Evolutionary conservation across 35 echinoderm and acorn worm species (phyloP), one percentile per base, ranked within the genome.

Genomic region (Patiria miniata): DNA sequence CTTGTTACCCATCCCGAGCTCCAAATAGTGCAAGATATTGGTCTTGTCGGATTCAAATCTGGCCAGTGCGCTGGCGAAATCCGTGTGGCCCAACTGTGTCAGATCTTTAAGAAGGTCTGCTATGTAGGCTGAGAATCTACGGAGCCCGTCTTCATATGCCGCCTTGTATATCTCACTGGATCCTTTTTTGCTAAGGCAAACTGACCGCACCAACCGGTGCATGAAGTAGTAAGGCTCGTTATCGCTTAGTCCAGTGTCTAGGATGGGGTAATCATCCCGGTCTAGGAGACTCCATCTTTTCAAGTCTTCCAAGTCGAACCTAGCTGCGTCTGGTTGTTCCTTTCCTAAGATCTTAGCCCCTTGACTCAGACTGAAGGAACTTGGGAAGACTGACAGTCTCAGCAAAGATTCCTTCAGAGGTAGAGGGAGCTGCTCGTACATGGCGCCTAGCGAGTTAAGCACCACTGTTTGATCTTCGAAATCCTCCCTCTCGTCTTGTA

Each of bases 141-240:
- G 52, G 16, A 90, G 23, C 0, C 37, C 88, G 6, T 51, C 44
- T 58, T 68, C 59, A 36, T 84, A 90, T 4, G 88, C 61, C 2
- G 7, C 36, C 22, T 90, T 52, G 38, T 84, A 39, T 0, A 38
- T 37, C 55, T 83, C 61, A 54, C 50, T 69, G 26, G 38, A 54
- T 47, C 37, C 16, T 14, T 42, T 68, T 32, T 84, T 83, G 28
- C 77, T 55, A 18, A 90, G 19, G 59, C 88, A 90, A 10, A 84
- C 23, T 39, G 80, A 84, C 18, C 88, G 38, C 17, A 90, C 69
- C 8, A 90, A 81, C 1, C 60, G 88, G 56, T 90, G 88, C 47
- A 90, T 90, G 2, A 57, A 77, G 37, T 84, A 90, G 61, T 84
- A 76, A 34, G 68, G 52, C 18, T 84, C 80, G 26, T 68, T 42